Percentiles rank a stretch among this genome's conserved stretches.
Conservation (phyloP, 2,888 invertebrate species). For the Fragum sueziense region DNA sequence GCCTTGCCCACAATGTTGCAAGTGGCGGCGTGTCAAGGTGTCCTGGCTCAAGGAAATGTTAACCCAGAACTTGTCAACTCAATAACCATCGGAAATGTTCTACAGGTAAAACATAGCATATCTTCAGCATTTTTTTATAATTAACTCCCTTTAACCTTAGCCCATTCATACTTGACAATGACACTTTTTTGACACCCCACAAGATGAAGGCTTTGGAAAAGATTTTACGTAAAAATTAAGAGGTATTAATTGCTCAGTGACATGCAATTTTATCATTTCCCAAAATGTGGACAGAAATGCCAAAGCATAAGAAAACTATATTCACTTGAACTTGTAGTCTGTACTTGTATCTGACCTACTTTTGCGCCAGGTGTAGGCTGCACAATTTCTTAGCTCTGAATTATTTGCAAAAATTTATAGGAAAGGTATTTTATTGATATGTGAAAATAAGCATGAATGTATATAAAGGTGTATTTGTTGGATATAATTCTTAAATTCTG, state of each 20-base stretch:
- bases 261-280: too few relatives aligned
- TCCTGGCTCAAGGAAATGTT: conserved; percentile 83
- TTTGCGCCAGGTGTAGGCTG: conserved; percentile 29
- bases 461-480: conserved; percentile 1
- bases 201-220: too few relatives aligned
- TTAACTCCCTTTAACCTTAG: too few relatives aligned
- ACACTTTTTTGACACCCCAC: too few relatives aligned
- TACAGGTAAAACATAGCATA: too few relatives aligned
- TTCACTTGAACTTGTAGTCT: too few relatives aligned
- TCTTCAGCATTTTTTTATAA: too few relatives aligned
- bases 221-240: too few relatives aligned
- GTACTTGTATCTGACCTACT: background rate
- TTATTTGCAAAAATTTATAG: background rate
- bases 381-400: conserved; percentile 10
- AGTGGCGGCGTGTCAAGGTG: conserved; percentile 85
- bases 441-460: conserved; percentile 12
- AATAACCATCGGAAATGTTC: conserved; percentile 94
- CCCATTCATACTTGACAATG: too few relatives aligned
- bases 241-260: too few relatives aligned
- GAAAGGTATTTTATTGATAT: conserved; percentile 7
- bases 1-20: conserved; percentile 86
- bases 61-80: conserved; percentile 94
- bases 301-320: too few relatives aligned
- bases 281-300: too few relatives aligned
- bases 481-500: conserved; percentile 16